Evolutionary conservation across 2,888 invertebrate species (phyloP).

Genomic region (Netelia melanura): DNA sequence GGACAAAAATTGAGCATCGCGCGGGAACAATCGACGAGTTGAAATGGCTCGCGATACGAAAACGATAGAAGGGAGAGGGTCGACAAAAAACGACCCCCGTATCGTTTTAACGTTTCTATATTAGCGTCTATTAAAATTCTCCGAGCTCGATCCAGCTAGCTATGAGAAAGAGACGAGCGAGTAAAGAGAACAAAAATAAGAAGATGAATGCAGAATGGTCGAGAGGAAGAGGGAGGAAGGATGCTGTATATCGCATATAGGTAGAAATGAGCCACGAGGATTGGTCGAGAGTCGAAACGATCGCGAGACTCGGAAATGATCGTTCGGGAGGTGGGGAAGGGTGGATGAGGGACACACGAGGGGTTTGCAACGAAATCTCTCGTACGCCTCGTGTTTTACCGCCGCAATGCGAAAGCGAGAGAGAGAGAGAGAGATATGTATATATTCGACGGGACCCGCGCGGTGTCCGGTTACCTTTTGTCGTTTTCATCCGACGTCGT

Average conservation of each 20-base stretch:
- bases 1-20: conserved; percentile 80
- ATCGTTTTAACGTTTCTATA: conserved; percentile 85
- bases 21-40: conserved; percentile 43
- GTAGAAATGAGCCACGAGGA: conserved; percentile 19
- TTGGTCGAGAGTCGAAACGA: conserved; percentile 37
- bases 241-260: background rate
- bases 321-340: conserved; percentile 51
- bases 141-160: conserved; percentile 71
- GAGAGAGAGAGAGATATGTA: background rate
- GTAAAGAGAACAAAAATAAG: conserved; percentile 71
- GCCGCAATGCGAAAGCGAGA: conserved; percentile 55
- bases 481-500: conserved; percentile 79
- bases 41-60: conserved; percentile 48
- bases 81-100: conserved; percentile 76
- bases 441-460: conserved; percentile 43
- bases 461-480: conserved; percentile 84
- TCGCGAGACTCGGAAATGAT: conserved; percentile 58
- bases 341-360: conserved; percentile 6
- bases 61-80: too few relatives aligned
- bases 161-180: conserved; percentile 27
- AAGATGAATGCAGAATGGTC: conserved; percentile 61
- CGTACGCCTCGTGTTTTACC: conserved; percentile 23
- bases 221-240: conserved; percentile 45
- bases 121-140: conserved; percentile 84
- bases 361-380: conserved; percentile 30